phyloP scores from a whole-genome alignment of 2,888 invertebrate species.

The Rhaphigaster nebulosa region DNA sequence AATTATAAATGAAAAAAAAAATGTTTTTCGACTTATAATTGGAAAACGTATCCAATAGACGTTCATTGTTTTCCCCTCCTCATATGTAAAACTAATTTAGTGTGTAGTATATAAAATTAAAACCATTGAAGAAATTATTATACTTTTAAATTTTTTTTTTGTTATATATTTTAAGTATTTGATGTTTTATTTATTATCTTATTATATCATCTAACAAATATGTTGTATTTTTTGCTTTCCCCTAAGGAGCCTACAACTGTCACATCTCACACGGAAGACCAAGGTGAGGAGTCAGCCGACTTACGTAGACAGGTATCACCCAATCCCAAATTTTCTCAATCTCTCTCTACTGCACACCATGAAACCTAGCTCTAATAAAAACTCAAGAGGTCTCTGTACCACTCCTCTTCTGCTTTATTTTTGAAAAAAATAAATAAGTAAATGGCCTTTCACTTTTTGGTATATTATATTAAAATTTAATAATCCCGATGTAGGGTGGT shows the following conservation, averaged over 20 bases:
- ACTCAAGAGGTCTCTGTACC: constrained; percentile 48
- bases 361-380: constrained; percentile 40
- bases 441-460: not conserved
- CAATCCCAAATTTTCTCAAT: constrained; percentile 38
- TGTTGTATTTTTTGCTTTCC: constrained; percentile 37
- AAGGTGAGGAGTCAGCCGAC: constrained; percentile 64
- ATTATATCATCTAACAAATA: not conserved
- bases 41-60: not conserved
- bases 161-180: not conserved
- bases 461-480: not conserved
- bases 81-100: not conserved
- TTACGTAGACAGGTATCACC: constrained; percentile 65
- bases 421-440: not conserved
- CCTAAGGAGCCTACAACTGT: not conserved
- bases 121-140: not conserved
- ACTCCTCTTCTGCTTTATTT: not conserved
- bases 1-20: not conserved
- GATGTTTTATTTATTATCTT: not conserved
- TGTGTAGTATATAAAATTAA: not conserved
- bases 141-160: not conserved
- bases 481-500: not conserved
- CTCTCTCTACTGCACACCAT: constrained; percentile 46
- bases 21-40: no score
- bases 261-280: constrained; percentile 56
- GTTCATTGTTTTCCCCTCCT: not conserved